Base-by-base conservation (phyloP, 1,140 invertebrate species). In the Chionoecetes opilio region DNA sequence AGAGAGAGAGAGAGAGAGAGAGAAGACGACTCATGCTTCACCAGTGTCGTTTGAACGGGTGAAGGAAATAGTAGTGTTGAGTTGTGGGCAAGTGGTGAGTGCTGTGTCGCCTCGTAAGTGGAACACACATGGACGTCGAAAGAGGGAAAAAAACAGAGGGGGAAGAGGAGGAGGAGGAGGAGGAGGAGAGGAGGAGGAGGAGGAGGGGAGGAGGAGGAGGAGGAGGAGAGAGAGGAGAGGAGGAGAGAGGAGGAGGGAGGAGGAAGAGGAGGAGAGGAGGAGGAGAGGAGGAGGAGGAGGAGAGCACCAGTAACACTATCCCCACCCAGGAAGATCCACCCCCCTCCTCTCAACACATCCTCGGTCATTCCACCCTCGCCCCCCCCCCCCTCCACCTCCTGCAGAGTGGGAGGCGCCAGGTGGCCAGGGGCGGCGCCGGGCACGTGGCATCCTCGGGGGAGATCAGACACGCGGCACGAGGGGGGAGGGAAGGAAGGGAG, bases 341-440 rank as follows among this genome's bases (percentile, higher is more conserved):
- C 88, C 31, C 88, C 88, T 21, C 63, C 63, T 32, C 37, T 31
- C 14, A 35, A 17, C n/a, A 14, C 85, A 87, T 21, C 37, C 32
- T 21, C 26, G 26, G 0, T 29, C 85, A 87, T 34, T 9, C 37
- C 37, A 26, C 29, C 85, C 9, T 31, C 32, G 0, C 31, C 37
- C 29, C 85, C 85, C 0, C 34, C 32, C 32, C 82, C 75, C n/a
- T 31, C 11, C 37, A 84, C 82, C 91, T 85, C 91, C 91, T 93
- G 82, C 91, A 82, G 91, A 93, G 91, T 85, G 82, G 75, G 37
- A 41, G 91, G 82, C 91, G 41, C 91, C 91, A 93, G 91, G 91
- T 93, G 91, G 91, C 37, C 75, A 84, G 63, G 82, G 82, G 82
- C 31, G 91, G 91, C 34, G 75, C 31, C 75, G 41, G 91, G 91